Conservation (phyloP, 2,797 vertebrate genomes). For the Helostoma temminkii region DNA sequence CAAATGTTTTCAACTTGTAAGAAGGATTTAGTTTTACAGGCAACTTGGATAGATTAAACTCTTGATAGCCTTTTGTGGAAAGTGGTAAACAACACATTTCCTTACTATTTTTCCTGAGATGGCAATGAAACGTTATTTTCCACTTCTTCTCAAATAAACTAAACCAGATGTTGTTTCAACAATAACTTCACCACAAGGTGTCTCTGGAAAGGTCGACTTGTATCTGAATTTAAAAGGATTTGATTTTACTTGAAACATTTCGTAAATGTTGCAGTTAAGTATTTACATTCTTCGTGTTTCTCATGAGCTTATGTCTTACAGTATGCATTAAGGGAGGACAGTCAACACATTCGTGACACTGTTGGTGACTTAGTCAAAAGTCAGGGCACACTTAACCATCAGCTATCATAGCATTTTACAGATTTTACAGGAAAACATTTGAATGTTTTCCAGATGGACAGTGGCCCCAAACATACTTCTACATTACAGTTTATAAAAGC, state of each 20-base stretch:
- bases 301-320: neutral
- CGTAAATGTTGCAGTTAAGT: neutral
- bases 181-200: conserved; percentile 23
- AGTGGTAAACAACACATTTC: conserved; percentile 58
- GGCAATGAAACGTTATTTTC: conserved; percentile 59
- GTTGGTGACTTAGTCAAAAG: too few relatives aligned
- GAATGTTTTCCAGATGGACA: too few relatives aligned
- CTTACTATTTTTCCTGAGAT: conserved; percentile 38
- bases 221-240: neutral
- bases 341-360: neutral
- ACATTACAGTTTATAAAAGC: too few relatives aligned
- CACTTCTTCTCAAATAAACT: conserved; percentile 61
- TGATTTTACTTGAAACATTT: neutral
- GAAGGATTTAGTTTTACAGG: conserved; percentile 44
- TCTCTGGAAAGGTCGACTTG: conserved; percentile 1
- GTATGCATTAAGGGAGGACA: too few relatives aligned
- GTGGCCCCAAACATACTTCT: too few relatives aligned
- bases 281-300: neutral
- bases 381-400: too few relatives aligned
- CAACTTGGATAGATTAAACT: conserved; percentile 30
- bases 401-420: too few relatives aligned
- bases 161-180: conserved; percentile 72
- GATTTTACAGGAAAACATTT: too few relatives aligned
- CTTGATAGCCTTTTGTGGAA: conserved; percentile 39
- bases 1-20: conserved; percentile 41